Conservation (phyloP, 2,113 vertebrate species). For the Chionodraco myersi region DNA sequence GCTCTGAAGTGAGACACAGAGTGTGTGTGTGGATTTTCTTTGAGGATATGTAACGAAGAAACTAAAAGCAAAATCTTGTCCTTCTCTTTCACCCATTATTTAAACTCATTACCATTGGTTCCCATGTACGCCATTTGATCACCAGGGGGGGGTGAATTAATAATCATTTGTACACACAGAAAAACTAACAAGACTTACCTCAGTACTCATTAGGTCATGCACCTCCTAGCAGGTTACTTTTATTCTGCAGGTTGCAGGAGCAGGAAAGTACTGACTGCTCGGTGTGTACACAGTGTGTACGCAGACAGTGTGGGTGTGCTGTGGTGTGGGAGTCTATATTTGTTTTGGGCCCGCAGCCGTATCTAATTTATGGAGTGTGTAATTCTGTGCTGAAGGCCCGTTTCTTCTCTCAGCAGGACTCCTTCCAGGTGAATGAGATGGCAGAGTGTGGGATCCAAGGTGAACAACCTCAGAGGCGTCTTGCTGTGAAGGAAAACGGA, state of each 20-base stretch:
- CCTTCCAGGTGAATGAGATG: conserved; percentile 83
- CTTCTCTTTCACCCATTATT: background rate
- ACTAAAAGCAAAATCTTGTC: background rate
- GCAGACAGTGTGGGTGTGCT: background rate
- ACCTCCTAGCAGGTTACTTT: conserved; percentile 43
- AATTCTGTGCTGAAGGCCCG: background rate
- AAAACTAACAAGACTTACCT: background rate
- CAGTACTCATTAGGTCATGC: conserved; percentile 13
- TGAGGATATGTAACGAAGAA: background rate
- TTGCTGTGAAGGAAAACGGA: conserved; percentile 85
- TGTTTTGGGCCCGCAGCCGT: background rate
- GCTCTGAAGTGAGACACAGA: conserved; percentile 16
- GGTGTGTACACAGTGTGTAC: background rate
- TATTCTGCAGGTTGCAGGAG: conserved; percentile 42
- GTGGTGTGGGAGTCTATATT: conserved; percentile 5
- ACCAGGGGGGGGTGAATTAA: background rate
- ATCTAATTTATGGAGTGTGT: background rate
- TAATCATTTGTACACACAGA: background rate
- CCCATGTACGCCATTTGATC: background rate
- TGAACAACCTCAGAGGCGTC: conserved; percentile 83
- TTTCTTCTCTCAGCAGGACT: conserved; percentile 42
- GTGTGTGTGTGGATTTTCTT: conserved; percentile 1
- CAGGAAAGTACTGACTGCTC: background rate
- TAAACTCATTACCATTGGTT: background rate
- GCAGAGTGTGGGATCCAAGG: conserved; percentile 85